Conservation (phyloP, 2,797 vertebrate species). For the Sebastes iracundus region DNA sequence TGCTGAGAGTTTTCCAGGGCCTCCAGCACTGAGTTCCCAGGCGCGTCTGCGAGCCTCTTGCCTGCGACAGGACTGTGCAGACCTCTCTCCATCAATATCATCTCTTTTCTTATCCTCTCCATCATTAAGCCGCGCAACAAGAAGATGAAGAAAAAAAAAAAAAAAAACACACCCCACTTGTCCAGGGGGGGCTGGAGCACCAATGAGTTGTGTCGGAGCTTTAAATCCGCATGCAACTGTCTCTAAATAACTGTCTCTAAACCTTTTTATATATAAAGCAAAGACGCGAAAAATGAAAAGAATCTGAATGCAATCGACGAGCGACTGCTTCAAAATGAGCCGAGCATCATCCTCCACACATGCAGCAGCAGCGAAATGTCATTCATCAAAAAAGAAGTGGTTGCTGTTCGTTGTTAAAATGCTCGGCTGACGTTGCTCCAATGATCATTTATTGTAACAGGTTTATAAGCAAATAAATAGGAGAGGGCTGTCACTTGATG, state of each 20-base stretch:
- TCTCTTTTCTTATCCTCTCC: slow-evolving; percentile 99
- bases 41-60: slow-evolving; percentile 94
- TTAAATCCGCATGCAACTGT: slow-evolving; percentile 93
- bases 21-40: slow-evolving; percentile 96
- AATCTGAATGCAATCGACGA: slow-evolving; percentile 92
- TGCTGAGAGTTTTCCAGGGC: slow-evolving; percentile 99
- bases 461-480: slow-evolving; percentile 99
- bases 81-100: slow-evolving; percentile 99
- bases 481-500: slow-evolving; percentile 97
- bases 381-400: slow-evolving; percentile 97
- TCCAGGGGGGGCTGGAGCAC: slow-evolving; percentile 85
- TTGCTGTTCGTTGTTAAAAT: slow-evolving; percentile 93
- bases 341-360: slow-evolving; percentile 90
- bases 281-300: slow-evolving; percentile 90
- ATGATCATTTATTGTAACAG: slow-evolving; percentile 99
- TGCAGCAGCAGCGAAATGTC: slow-evolving; percentile 86
- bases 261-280: slow-evolving; percentile 88
- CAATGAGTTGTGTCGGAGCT: slow-evolving; percentile 90
- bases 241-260: slow-evolving; percentile 79
- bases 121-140: slow-evolving; percentile 91
- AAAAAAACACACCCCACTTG: slow-evolving; percentile 76
- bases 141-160: neutral
- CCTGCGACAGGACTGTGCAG: slow-evolving; percentile 95
- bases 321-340: slow-evolving; percentile 97
- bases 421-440: slow-evolving; percentile 97